These are phyloP conservation scores for Amblyjoppa fuscipennis DNA, from an alignment of 2,888 invertebrate species.

Conservation along the genomic window DNA sequence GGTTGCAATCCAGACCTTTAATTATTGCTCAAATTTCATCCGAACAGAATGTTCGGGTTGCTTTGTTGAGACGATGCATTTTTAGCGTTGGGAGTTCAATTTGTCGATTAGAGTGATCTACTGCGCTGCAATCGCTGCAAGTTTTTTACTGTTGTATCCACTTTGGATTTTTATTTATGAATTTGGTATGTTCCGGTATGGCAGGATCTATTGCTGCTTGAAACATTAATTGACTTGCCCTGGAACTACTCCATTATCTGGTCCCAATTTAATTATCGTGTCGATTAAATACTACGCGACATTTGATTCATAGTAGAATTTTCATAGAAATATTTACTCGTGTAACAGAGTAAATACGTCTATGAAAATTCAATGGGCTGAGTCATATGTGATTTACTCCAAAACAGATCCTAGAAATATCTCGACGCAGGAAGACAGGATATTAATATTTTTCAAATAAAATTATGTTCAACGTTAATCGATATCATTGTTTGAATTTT, in stretches of 20 bases:
- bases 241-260: neutral
- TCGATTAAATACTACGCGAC: too few relatives aligned
- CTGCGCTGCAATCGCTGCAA: neutral
- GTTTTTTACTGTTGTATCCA: neutral
- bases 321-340: too few relatives aligned
- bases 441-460: neutral
- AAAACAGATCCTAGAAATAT: neutral
- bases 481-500: neutral
- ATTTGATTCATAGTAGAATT: too few relatives aligned
- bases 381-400: neutral
- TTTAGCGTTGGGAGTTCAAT: neutral
- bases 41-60: neutral
- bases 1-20: neutral
- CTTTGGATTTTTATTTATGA: neutral
- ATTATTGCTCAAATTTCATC: neutral
- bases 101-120: neutral
- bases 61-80: neutral
- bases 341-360: neutral
- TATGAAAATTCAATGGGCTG: neutral
- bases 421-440: neutral
- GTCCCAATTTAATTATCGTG: neutral
- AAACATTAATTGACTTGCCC: neutral
- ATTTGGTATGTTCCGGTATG: neutral
- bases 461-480: neutral
- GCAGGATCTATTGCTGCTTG: neutral